A percentile compares a stretch with the other conserved stretches of the same genome.
These are phyloP conservation scores for Diploscapter pachys DNA, from an alignment of 1,140 invertebrate genomes.

Conservation along the genomic window DNA sequence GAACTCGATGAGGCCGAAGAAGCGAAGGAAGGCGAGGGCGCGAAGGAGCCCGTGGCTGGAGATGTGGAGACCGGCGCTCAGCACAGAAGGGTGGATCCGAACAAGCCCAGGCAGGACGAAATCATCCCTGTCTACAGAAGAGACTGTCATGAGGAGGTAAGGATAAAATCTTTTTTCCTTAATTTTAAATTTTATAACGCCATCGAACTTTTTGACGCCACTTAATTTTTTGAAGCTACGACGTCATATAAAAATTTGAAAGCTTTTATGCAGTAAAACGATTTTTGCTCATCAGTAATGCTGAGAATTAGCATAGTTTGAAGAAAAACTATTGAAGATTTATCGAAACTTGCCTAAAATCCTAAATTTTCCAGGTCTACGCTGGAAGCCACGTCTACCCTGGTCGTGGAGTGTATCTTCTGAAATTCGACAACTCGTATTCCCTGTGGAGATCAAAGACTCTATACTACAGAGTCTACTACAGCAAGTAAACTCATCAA, in stretches of 20 bases:
- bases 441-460: conserved; percentile 98
- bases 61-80: conserved; percentile 48
- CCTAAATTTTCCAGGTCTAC: conserved; percentile 75
- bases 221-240: too few relatives aligned
- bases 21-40: neutral
- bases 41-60: conserved; percentile 1
- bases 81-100: conserved; percentile 45
- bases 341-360: conserved; percentile 30
- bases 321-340: neutral
- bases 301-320: too few relatives aligned
- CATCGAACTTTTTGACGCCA: conserved; percentile 61
- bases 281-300: too few relatives aligned
- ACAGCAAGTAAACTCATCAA: conserved; percentile 67
- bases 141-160: conserved; percentile 82
- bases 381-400: conserved; percentile 94
- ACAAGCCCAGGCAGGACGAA: conserved; percentile 70
- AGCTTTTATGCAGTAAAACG: too few relatives aligned
- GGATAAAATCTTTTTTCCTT: neutral
- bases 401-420: conserved; percentile 84
- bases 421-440: conserved; percentile 99
- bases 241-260: too few relatives aligned
- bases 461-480: conserved; percentile 96
- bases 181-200: conserved; percentile 22
- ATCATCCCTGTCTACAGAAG: conserved; percentile 88
- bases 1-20: conserved; percentile 49